Percentiles rank a stretch among this genome's conserved stretches.
Conservation (phyloP, 2,113 vertebrate species). For the Megaleporinus macrocephalus region DNA sequence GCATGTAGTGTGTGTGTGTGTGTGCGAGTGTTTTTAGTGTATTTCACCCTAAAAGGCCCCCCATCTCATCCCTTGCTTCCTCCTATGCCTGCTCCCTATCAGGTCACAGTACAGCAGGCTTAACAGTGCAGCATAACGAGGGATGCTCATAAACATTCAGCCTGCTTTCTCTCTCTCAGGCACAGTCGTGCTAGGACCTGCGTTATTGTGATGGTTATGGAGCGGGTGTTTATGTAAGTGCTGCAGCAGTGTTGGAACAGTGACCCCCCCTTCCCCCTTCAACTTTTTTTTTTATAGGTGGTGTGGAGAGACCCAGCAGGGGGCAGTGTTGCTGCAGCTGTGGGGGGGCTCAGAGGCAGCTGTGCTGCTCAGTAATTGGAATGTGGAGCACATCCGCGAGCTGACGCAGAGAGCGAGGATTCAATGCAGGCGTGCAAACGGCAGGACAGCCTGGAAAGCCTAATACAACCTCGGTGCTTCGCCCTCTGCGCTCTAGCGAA, state of each 20-base stretch:
- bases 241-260: slow-evolving; percentile 38
- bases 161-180: slow-evolving; percentile 24
- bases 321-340: slow-evolving; percentile 71
- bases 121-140: slow-evolving; percentile 33
- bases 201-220: slow-evolving; percentile 46
- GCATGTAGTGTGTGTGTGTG: no score
- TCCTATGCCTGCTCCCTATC: slow-evolving; percentile 6
- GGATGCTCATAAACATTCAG: slow-evolving; percentile 34
- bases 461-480: slow-evolving; percentile 56
- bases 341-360: slow-evolving; percentile 46
- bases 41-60: no score
- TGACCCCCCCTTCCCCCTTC: slow-evolving; percentile 3
- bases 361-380: slow-evolving; percentile 68
- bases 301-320: slow-evolving; percentile 64
- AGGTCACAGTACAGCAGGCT: neutral
- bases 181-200: neutral
- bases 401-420: slow-evolving; percentile 75
- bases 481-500: slow-evolving; percentile 28
- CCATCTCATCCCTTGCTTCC: slow-evolving; percentile 17
- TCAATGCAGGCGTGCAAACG: slow-evolving; percentile 78
- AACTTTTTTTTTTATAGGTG: neutral
- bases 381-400: slow-evolving; percentile 77
- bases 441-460: slow-evolving; percentile 58
- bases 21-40: no score
- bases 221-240: slow-evolving; percentile 44